Evolutionary conservation across 2,888 invertebrate genomes (phyloP), one percentile per base, ranked within the genome.

Genomic region (Parnassius apollo): DNA sequence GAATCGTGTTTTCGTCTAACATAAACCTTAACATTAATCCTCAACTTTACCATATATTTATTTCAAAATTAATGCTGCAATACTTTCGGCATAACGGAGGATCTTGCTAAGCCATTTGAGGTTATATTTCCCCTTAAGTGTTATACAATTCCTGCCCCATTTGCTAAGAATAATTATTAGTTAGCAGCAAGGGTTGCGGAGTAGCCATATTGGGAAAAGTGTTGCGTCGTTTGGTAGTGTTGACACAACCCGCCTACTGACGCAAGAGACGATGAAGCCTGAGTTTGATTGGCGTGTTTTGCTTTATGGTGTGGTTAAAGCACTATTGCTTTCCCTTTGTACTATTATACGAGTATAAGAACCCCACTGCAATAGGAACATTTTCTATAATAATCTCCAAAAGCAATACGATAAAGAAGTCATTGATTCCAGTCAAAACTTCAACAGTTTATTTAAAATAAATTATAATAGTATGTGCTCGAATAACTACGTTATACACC

Each of bases 221-320:
- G 75, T 90, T 90, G 90, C 89, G 90, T 90, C 91, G 91, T 87
- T 86, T 87, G 81, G 69, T 69, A 75, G 71, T 90, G 90, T 91
- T 90, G 83, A 85, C 85, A 78, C 72, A 86, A 76, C 83, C 88
- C 89, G 88, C 89, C 88, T 85, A 83, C 77, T 77, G 75, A 74
- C 70, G 68, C 86, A 84, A 88, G 88, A 85, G 79, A 80, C 73
- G 73, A 76, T 72, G 75, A 72, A 72, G 66, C 74, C 78, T 82
- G 86, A 13, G 13, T 9, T 49, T 9, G 49, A 49, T 49, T n/a
- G 88, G 87, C 86, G 86, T 83, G 81, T 80, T 68, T 63, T 62
- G 66, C 67, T 70, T 71, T 74, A 71, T 72, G 69, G 67, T 64
- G 61, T 62, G 55, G 44, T 59, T 35, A 42, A 42, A 59, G 48